Evolutionary conservation across 2,888 invertebrate species (phyloP).

Genomic region (Ecliptopera silaceata): DNA sequence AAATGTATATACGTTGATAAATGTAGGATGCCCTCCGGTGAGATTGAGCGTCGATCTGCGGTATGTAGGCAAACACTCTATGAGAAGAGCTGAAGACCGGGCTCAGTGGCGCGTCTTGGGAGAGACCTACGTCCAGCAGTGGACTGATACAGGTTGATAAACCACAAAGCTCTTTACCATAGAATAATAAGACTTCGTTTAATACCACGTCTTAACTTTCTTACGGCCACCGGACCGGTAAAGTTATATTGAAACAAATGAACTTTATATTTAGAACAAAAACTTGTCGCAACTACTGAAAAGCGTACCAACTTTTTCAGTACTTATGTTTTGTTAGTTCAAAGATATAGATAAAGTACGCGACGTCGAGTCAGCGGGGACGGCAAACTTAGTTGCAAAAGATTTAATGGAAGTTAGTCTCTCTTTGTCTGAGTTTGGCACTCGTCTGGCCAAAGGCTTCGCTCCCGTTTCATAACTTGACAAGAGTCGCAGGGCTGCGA

Average conservation of each 20-base stretch:
- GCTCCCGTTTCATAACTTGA: slow-evolving; percentile 67
- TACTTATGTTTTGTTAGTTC: slow-evolving; percentile 35
- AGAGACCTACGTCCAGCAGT: no score
- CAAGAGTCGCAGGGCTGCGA: slow-evolving; percentile 55
- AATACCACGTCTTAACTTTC: not conserved
- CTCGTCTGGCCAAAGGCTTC: slow-evolving; percentile 64
- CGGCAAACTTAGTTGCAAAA: slow-evolving; percentile 76
- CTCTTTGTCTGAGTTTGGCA: slow-evolving; percentile 79
- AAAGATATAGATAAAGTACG: slow-evolving; percentile 32
- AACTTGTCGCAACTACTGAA: slow-evolving; percentile 25
- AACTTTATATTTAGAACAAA: slow-evolving; percentile 19
- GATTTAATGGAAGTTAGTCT: slow-evolving; percentile 81
- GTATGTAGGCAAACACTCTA: no score
- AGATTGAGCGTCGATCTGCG: no score
- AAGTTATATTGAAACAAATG: slow-evolving; percentile 14
- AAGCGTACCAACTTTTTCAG: slow-evolving; percentile 28
- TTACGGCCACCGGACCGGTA: not conserved
- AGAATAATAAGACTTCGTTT: not conserved
- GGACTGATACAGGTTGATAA: no score
- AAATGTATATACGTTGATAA: no score
- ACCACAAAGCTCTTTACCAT: not conserved
- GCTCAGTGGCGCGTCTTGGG: no score
- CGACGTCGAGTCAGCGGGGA: slow-evolving; percentile 62
- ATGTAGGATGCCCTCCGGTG: no score
- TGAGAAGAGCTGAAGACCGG: no score